Conservation (phyloP, 2,797 vertebrate genomes). For the Corythornis leucogaster region DNA sequence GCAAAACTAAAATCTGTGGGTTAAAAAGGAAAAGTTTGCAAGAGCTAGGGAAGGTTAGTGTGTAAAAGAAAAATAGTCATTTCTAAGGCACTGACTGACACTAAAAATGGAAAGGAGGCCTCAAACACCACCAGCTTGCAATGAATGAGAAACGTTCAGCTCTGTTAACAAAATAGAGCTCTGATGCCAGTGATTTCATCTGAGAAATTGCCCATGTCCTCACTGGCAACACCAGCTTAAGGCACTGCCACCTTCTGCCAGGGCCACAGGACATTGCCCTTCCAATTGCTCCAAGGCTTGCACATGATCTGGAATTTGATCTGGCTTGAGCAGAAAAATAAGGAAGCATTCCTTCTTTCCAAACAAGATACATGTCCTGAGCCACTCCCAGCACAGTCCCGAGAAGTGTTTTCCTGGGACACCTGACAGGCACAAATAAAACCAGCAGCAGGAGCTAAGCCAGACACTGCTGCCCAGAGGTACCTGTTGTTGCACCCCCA, state of each 20-base stretch:
- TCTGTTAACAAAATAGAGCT: slow-evolving; percentile 23
- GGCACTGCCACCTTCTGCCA: slow-evolving; percentile 6
- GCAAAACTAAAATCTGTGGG: neutral
- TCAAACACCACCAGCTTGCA: slow-evolving; percentile 17
- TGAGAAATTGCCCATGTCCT: slow-evolving; percentile 2
- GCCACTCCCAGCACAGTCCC: neutral
- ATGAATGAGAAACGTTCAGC: neutral
- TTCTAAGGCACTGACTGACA: neutral
- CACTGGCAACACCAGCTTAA: neutral
- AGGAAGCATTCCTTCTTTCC: neutral
- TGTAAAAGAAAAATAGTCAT: neutral
- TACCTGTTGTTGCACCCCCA: neutral
- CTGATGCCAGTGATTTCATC: neutral
- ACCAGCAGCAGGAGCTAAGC: neutral
- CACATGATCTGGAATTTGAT: rapidly evolving
- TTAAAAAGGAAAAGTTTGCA: neutral
- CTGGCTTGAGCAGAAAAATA: neutral
- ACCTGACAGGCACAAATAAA: neutral
- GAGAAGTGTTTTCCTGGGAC: neutral
- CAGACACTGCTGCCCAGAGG: neutral
- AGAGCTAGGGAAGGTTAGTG: neutral
- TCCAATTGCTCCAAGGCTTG: neutral
- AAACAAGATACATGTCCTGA: neutral
- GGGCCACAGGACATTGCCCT: neutral
- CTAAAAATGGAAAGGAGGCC: neutral